Percentiles rank a stretch among this genome's conserved stretches.
phyloP scores from a whole-genome alignment of 1,140 invertebrate species.

The Galendromus occidentalis region DNA sequence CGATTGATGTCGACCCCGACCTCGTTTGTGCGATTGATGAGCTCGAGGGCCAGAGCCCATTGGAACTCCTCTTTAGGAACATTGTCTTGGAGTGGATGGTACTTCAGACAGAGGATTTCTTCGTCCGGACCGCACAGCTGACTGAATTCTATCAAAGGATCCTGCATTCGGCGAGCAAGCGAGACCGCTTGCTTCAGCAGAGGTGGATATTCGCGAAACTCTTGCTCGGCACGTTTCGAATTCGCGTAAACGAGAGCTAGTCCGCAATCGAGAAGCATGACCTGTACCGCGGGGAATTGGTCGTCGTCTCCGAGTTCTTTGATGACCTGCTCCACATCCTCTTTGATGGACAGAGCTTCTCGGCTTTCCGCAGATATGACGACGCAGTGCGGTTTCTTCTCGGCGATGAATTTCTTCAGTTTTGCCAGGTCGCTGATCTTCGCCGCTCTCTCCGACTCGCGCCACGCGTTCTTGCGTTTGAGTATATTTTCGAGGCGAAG shows the following conservation, averaged over 20 bases:
- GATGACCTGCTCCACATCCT: conserved; percentile 59
- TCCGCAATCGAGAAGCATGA: conserved; percentile 63
- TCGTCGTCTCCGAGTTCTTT: conserved; percentile 52
- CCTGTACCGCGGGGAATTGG: conserved; percentile 59
- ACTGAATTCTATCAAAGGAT: conserved; percentile 86
- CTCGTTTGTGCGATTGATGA: conserved; percentile 81
- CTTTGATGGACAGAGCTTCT: conserved; percentile 60
- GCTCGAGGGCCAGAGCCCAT: conserved; percentile 66
- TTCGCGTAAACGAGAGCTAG: conserved; percentile 73
- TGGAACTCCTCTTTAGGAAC: conserved; percentile 62
- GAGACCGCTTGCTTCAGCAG: conserved; percentile 75
- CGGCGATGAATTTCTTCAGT: conserved; percentile 61
- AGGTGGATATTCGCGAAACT: conserved; percentile 77
- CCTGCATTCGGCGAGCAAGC: conserved; percentile 70
- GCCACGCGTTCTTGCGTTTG: conserved; percentile 53
- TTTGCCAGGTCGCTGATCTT: conserved; percentile 53
- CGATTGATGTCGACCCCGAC: conserved; percentile 96
- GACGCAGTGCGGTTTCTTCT: conserved; percentile 62
- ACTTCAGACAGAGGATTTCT: conserved; percentile 80
- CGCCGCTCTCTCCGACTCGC: conserved; percentile 44
- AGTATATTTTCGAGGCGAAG: conserved; percentile 62
- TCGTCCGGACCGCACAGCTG: conserved; percentile 86
- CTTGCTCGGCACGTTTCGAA: conserved; percentile 60
- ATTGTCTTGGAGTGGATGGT: conserved; percentile 68
- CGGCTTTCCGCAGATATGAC: conserved; percentile 65